Evolutionary conservation across 2,113 vertebrate genomes (phyloP).

Genomic region (Phycodurus eques): DNA sequence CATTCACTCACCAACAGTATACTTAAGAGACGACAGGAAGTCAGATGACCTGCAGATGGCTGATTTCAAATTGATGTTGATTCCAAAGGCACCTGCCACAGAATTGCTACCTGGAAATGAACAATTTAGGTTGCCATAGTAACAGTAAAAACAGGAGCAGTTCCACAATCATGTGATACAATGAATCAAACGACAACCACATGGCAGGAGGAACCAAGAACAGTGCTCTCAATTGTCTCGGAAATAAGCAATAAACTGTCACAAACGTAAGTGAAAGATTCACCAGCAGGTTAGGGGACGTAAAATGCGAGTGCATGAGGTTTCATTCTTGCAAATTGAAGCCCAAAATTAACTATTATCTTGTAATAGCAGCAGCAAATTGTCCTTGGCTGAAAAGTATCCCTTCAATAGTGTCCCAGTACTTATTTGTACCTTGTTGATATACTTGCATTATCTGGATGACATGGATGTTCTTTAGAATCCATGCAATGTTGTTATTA

Average conservation of each 20-base stretch:
- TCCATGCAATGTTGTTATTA: too few relatives aligned
- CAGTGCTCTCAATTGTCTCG: background rate
- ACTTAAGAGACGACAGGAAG: background rate
- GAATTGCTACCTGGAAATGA: background rate
- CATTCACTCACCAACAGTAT: background rate
- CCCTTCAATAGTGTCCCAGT: background rate
- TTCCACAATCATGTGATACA: background rate
- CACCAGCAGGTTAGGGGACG: background rate
- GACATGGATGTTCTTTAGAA: too few relatives aligned
- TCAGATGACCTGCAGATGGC: conserved; percentile 2
- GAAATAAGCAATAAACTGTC: background rate
- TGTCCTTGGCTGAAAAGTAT: background rate
- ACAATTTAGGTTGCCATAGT: background rate
- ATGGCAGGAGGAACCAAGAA: background rate
- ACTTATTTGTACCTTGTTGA: background rate
- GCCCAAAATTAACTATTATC: background rate
- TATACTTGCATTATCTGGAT: background rate
- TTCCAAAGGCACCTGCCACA: conserved; percentile 1
- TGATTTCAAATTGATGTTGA: background rate
- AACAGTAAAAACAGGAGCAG: background rate
- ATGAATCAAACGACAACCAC: background rate
- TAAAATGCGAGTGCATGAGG: background rate
- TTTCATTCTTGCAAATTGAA: background rate
- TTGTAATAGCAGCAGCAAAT: background rate
- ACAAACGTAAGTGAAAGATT: background rate